Percentiles rank a stretch among this genome's conserved stretches.
These are phyloP conservation scores for Palythoa grandiflora DNA, from an alignment of 92 coral and sea anemone species.

Conservation along the genomic window DNA sequence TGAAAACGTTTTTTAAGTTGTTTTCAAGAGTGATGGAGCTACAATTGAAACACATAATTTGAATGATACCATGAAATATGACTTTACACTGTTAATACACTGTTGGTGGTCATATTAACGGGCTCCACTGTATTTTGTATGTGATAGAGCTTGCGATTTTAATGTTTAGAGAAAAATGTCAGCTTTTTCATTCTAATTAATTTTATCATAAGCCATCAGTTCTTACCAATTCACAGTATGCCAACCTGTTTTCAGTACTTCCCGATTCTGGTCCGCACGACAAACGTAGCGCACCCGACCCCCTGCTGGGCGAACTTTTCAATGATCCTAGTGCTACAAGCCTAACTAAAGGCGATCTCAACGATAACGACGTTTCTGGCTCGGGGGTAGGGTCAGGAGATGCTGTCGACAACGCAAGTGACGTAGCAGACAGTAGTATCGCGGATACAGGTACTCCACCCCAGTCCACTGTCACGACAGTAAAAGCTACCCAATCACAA, in stretches of 20 bases:
- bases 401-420: conserved; percentile 75
- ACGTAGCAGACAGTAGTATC: conserved; percentile 68
- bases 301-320: conserved; percentile 90
- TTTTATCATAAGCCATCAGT: not conserved
- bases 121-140: too few species aligned
- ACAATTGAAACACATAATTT: too few species aligned
- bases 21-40: too few species aligned
- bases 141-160: too few species aligned
- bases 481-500: conserved; percentile 44
- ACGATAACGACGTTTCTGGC: conserved; percentile 80
- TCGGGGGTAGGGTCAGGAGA: conserved; percentile 90
- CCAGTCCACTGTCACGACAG: conserved; percentile 42
- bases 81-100: too few species aligned
- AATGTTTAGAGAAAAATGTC: too few species aligned
- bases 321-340: conserved; percentile 92
- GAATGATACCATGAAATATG: too few species aligned
- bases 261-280: conserved; percentile 71
- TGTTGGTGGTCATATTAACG: too few species aligned
- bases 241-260: conserved; percentile 25
- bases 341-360: conserved; percentile 77
- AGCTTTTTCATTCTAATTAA: not conserved
- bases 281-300: conserved; percentile 90
- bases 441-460: conserved; percentile 57
- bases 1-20: too few species aligned
- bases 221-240: not conserved